Evolutionary conservation across 1,140 invertebrate genomes (phyloP).

Genomic region (Drosophila ogumai): DNA sequence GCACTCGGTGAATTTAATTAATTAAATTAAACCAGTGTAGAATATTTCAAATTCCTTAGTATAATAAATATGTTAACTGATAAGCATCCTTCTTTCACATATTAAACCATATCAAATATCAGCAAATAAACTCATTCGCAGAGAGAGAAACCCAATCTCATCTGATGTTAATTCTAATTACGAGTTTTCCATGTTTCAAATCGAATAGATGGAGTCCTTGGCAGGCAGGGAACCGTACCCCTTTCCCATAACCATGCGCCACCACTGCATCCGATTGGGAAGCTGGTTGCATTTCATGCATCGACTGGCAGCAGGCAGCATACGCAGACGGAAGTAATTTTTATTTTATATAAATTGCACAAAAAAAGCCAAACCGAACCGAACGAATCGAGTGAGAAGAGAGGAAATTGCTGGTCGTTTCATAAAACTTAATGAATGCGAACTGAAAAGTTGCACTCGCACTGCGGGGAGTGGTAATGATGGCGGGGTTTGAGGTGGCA

Average conservation of each 20-base stretch:
- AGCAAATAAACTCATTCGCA: background rate
- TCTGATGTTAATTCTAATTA: slow-evolving; percentile 7
- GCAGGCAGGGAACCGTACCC: background rate
- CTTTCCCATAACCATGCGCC: background rate
- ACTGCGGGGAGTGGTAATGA: background rate
- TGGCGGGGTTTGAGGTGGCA: background rate
- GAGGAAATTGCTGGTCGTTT: slow-evolving; percentile 74
- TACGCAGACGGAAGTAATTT: slow-evolving; percentile 76
- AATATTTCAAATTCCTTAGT: background rate
- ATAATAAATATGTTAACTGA: background rate
- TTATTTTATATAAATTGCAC: slow-evolving; percentile 80
- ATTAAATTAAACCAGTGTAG: background rate
- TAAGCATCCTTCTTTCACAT: background rate
- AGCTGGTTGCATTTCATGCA: slow-evolving; percentile 66
- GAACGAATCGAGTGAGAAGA: slow-evolving; percentile 28
- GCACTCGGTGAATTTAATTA: background rate
- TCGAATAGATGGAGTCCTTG: background rate
- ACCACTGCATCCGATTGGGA: slow-evolving; percentile 19
- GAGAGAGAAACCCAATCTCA: background rate
- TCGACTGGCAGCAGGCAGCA: slow-evolving; percentile 54
- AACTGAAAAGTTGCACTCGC: slow-evolving; percentile 52
- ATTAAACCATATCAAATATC: background rate
- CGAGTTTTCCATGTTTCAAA: background rate
- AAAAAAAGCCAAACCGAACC: slow-evolving; percentile 48
- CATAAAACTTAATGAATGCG: slow-evolving; percentile 81